Evolutionary conservation across 2,888 invertebrate genomes (phyloP), one percentile per base, ranked within the genome.

Genomic region (Ctenicera cuprea): DNA sequence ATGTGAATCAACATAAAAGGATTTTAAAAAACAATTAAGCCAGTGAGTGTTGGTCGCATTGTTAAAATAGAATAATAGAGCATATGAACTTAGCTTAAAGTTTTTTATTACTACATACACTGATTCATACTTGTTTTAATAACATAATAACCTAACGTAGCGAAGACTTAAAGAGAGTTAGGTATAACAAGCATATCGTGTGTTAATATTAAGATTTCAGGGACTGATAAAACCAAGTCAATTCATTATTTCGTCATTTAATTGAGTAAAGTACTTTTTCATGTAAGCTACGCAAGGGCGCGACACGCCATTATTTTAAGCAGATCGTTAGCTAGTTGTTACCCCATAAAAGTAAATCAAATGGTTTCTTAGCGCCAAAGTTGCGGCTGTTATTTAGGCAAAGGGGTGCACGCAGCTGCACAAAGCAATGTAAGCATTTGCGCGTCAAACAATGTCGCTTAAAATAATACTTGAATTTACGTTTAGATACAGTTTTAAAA

Each of bases 251-350:
- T 77, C 77, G 81, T 75, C 79, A 72, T 80, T 82, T 81, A 82
- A 82, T 83, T 82, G 83, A 79, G 73, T 77, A 81, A 81, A 83
- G 83, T 83, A 83, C 80, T 80, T 83, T 82, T 82, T 82, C 83
- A 77, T 83, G 83, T 83, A 74, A 67, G 76, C 64, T 75, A 71
- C 75, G 77, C 80, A 74, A 80, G 81, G 79, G 80, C 69, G 81
- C 79, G 81, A 80, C 80, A 78, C 59, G 76, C 48, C 61, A 74
- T 71, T 75, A 74, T 68, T 62, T 54, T 68, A 63, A 54, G 41
- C 52, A 68, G 71, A 68, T 73, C 73, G 73, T 73, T 73, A 73
- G 54, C 41, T 67, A 67, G 54, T 63, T 66, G 62, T 63, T 63
- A 73, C 63, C 73, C 67, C 52, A 62, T 68, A 68, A 63, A 73